Percentiles rank a stretch among this genome's conserved stretches.
Evolutionary conservation across 2,113 vertebrate species (phyloP).

Genomic region (Dinomys branickii): DNA sequence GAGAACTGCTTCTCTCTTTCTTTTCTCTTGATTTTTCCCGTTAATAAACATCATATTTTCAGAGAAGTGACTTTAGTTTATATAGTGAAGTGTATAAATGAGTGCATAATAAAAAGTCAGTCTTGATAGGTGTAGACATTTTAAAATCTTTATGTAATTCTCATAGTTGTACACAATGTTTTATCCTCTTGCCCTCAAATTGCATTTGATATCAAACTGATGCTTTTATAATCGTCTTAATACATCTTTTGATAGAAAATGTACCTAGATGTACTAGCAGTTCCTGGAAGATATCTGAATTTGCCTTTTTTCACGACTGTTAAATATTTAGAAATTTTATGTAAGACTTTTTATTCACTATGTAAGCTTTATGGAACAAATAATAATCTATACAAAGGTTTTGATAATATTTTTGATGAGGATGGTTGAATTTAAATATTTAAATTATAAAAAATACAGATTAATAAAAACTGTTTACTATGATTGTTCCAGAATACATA

Average conservation of each 20-base stretch:
- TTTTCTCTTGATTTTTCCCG: background rate
- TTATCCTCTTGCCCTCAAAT: conserved; percentile 1
- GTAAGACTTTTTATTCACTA: background rate
- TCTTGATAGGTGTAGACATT: background rate
- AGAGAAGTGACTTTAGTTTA: conserved; percentile 49
- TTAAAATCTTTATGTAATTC: conserved; percentile 28
- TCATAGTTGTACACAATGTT: conserved; percentile 31
- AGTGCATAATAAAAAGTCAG: conserved; percentile 44
- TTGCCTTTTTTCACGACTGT: background rate
- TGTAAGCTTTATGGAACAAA: background rate
- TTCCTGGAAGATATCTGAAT: background rate
- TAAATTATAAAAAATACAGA: background rate
- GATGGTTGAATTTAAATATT: background rate
- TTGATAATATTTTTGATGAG: background rate
- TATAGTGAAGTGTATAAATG: background rate
- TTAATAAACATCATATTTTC: conserved; percentile 42
- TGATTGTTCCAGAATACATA: background rate
- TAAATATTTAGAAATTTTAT: background rate
- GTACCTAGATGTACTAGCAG: background rate
- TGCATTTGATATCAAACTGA: conserved; percentile 32
- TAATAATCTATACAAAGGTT: background rate
- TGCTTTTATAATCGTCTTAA: conserved; percentile 26
- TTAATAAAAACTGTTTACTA: background rate
- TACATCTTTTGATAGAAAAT: conserved; percentile 9
- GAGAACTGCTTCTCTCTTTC: background rate